Evolutionary conservation across 2,888 invertebrate species (phyloP).

Genomic region (Onthophagus sagittarius): DNA sequence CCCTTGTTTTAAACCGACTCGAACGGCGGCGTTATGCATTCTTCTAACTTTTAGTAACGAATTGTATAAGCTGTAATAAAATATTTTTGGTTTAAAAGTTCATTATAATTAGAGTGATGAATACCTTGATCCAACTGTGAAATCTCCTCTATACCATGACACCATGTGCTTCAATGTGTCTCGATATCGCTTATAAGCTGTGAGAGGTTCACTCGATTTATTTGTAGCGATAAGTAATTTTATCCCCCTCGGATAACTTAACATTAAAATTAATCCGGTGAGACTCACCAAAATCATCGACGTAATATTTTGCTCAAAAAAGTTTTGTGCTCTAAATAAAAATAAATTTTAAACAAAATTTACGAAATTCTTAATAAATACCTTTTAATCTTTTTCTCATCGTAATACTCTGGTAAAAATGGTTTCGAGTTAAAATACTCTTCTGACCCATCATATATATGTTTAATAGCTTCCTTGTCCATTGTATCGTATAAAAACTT

Average conservation of each 20-base stretch:
- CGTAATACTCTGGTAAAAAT: conserved; percentile 10
- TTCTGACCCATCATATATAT: conserved; percentile 1
- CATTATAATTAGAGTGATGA: background rate
- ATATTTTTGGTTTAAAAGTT: no score
- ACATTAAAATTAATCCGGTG: conserved; percentile 69
- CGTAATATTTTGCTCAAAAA: conserved; percentile 67
- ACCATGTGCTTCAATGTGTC: conserved; percentile 73
- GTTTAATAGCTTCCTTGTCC: conserved; percentile 7
- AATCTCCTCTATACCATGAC: conserved; percentile 73
- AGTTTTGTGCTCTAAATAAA: conserved; percentile 64
- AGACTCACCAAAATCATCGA: conserved; percentile 69
- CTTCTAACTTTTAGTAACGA: conserved; percentile 64
- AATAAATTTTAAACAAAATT: background rate
- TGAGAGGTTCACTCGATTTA: conserved; percentile 61
- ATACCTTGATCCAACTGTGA: conserved; percentile 53
- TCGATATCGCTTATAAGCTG: conserved; percentile 74
- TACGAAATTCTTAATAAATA: background rate
- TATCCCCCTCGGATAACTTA: conserved; percentile 71
- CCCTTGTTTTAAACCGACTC: conserved; percentile 39
- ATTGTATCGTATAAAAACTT: conserved; percentile 4
- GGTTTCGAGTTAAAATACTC: background rate
- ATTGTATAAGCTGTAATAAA: conserved; percentile 57
- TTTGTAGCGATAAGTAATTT: conserved; percentile 67
- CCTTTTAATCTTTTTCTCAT: conserved; percentile 16
- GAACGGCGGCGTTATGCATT: conserved; percentile 62